Evolutionary conservation across 2,797 vertebrate genomes (phyloP).

Genomic region (Phataginus tricuspis): DNA sequence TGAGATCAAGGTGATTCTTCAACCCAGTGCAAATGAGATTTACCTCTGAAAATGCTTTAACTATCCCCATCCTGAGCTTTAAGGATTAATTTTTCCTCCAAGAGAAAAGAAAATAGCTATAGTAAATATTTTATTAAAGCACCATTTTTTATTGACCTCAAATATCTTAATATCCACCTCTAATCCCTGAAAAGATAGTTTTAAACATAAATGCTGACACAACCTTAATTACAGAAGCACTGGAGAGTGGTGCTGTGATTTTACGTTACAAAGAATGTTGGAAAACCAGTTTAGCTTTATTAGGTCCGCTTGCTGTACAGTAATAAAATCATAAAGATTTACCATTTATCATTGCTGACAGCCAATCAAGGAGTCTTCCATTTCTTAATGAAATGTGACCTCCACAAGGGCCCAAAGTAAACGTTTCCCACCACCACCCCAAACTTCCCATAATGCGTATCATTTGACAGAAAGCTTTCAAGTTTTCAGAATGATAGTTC

Average conservation of each 20-base stretch:
- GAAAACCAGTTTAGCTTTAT: conserved; percentile 86
- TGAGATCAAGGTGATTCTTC: conserved; percentile 40
- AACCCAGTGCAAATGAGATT: not conserved
- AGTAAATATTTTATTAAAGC: not conserved
- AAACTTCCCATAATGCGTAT: conserved; percentile 48
- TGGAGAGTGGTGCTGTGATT: conserved; percentile 80
- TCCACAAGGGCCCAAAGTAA: conserved; percentile 81
- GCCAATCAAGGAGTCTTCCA: conserved; percentile 85
- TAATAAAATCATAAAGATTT: conserved; percentile 89
- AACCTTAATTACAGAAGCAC: conserved; percentile 82
- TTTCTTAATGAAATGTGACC: conserved; percentile 87
- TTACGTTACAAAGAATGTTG: conserved; percentile 84
- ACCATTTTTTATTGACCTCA: conserved; percentile 68
- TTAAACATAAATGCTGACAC: conserved; percentile 82
- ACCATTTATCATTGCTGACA: conserved; percentile 89
- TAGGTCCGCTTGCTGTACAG: conserved; percentile 85
- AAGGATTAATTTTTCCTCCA: not conserved
- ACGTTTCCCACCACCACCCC: conserved; percentile 60
- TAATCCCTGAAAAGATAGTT: conserved; percentile 77
- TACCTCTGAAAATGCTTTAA: conserved; percentile 23
- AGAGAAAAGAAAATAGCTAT: not conserved
- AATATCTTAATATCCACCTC: conserved; percentile 70
- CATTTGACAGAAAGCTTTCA: conserved; percentile 57
- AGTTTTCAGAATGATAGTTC: conserved; percentile 45
- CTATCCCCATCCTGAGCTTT: not conserved